Evolutionary conservation across 2,113 vertebrate species (phyloP).

Genomic region (Cinclus cinclus): DNA sequence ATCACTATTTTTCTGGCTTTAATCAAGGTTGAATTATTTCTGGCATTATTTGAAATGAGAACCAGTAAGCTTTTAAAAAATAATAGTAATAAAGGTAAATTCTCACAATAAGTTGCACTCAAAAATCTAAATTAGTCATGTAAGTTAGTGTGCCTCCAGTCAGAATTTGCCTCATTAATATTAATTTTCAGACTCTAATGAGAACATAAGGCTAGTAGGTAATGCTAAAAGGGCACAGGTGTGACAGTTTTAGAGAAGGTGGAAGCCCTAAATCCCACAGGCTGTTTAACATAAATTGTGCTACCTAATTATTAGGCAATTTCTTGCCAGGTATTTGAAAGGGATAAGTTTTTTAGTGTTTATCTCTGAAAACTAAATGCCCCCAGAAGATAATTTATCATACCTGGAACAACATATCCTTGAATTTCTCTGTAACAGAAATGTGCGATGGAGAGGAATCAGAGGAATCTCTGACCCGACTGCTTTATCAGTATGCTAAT

Average conservation of each 20-base stretch:
- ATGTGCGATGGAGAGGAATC: neutral
- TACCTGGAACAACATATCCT: neutral
- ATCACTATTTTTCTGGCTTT: neutral
- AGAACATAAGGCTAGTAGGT: slow-evolving; percentile 21
- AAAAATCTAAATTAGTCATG: slow-evolving; percentile 25
- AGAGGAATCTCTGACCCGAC: neutral
- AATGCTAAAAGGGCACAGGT: slow-evolving; percentile 54
- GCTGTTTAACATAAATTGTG: slow-evolving; percentile 43
- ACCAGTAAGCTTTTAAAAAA: neutral
- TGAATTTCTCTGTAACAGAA: neutral
- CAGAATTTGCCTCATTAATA: slow-evolving; percentile 52
- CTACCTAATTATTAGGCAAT: slow-evolving; percentile 57
- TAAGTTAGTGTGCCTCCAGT: slow-evolving; percentile 24
- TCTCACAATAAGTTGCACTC: slow-evolving; percentile 1
- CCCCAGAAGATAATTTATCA: neutral
- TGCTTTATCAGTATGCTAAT: slow-evolving; percentile 12
- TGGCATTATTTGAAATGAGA: neutral
- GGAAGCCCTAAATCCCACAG: slow-evolving; percentile 47
- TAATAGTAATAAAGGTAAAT: neutral
- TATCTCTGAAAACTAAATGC: slow-evolving; percentile 7
- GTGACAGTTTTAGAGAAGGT: slow-evolving; percentile 40
- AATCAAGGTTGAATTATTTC: neutral
- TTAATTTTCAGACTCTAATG: slow-evolving; percentile 51
- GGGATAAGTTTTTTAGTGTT: neutral
- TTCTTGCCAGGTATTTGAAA: slow-evolving; percentile 36